These are phyloP conservation scores for Anseranas semipalmata DNA, from an alignment of 2,113 vertebrate species.

Conservation along the genomic window DNA sequence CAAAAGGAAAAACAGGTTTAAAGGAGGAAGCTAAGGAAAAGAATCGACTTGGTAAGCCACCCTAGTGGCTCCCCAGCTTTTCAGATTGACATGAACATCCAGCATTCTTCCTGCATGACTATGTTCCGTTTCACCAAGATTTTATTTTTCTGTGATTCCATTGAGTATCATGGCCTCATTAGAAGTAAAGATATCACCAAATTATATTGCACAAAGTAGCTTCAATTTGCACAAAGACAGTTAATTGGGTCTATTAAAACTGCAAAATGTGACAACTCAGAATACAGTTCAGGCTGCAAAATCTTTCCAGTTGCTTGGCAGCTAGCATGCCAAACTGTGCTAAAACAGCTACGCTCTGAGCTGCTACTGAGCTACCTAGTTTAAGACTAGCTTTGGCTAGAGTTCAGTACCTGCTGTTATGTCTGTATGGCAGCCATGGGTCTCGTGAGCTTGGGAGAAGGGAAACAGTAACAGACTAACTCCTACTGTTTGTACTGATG, in stretches of 20 bases:
- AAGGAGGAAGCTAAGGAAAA: neutral
- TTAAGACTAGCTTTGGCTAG: neutral
- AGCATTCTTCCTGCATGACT: accelerated
- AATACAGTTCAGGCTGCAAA: neutral
- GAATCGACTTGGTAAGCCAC: neutral
- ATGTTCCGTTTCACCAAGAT: accelerated
- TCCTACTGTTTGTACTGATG: accelerated
- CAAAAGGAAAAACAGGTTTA: too few species aligned
- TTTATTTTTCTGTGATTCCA: too few species aligned
- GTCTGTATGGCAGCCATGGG: neutral
- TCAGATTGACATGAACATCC: neutral
- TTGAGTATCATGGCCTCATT: accelerated
- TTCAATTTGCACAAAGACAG: neutral
- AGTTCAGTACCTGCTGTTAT: accelerated
- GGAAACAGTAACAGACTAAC: neutral
- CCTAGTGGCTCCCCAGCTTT: neutral
- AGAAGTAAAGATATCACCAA: neutral
- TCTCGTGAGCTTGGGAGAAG: neutral
- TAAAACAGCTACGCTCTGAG: accelerated
- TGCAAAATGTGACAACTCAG: neutral
- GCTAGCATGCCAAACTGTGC: neutral
- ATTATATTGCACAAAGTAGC: neutral
- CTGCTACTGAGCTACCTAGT: accelerated
- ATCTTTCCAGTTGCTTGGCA: accelerated
- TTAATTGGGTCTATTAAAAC: neutral